A percentile compares a stretch with the other conserved stretches of the same genome.
Evolutionary conservation across 2,797 vertebrate genomes (phyloP).

Genomic region (Nyctibius grandis): DNA sequence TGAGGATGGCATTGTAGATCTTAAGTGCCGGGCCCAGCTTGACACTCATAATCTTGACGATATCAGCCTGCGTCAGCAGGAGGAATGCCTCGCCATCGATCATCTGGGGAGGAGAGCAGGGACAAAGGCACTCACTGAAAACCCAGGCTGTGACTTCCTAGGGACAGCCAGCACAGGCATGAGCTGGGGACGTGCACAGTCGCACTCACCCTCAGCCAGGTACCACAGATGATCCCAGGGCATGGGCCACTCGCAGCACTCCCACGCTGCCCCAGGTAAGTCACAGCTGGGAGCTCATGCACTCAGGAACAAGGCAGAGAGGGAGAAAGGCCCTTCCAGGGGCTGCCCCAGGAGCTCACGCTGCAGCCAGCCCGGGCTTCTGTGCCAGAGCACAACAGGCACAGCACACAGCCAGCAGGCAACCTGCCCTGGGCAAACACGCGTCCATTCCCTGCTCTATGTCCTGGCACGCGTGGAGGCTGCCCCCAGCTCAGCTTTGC

Average conservation of each 20-base stretch:
- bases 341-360: background rate
- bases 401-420: background rate
- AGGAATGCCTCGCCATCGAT: slow-evolving; percentile 97
- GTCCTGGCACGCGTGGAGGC: fast-evolving
- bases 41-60: slow-evolving; percentile 98
- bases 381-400: fast-evolving
- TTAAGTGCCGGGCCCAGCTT: slow-evolving; percentile 97
- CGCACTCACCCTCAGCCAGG: background rate
- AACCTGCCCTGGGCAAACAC: background rate
- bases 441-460: background rate
- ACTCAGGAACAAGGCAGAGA: background rate
- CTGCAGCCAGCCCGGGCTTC: background rate
- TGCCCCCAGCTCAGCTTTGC: background rate
- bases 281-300: fast-evolving
- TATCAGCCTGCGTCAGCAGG: slow-evolving; percentile 94
- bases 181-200: fast-evolving
- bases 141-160: background rate
- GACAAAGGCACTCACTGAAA: background rate
- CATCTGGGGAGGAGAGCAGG: slow-evolving; percentile 77
- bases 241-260: background rate
- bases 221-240: background rate
- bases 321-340: background rate
- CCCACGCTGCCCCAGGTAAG: background rate
- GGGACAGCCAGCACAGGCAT: background rate
- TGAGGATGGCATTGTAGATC: slow-evolving; percentile 98